Base-by-base conservation (phyloP, 2,888 invertebrate genomes). In the Trichopoda pennipes region DNA sequence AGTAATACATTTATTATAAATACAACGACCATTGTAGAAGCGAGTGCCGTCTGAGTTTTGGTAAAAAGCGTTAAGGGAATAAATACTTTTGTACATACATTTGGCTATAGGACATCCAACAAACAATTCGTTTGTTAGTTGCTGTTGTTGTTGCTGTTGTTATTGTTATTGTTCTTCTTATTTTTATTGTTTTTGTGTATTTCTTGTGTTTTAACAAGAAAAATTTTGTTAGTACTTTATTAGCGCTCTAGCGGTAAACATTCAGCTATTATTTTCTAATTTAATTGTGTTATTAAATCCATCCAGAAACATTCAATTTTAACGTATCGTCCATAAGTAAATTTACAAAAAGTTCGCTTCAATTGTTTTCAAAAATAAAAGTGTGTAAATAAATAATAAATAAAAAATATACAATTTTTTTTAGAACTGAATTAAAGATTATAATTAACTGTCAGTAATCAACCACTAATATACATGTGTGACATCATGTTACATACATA, bases 181-280 rank as follows among this genome's bases (percentile, higher is more conserved):
- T 69, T 76, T n/a, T 47, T 70, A 8, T 56, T 70, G 55, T 63
- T 70, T 70, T 60, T 58, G n/a, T 80, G 49, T 74, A 63, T 68
- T 74, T 69, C 68, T 68, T 68, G 60, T 73, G 55, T 68, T 80
- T 42, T 80, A 61, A 61, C 53, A 80, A 80, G 68, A 74, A 56
- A 28, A 66, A 60, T 64, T 74, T 61, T 80, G 80, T 83, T 77
- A 83, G 83, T 83, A 80, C 60, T 80, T 83, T 83, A 80, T 83
- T 80, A 70, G 83, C 80, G 66, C 83, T 80, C 73, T 55, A 74
- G 73, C 80, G 70, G 75, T 72, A 76, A 82, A 79, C 82, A 82
- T 79, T 72, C 44, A 63, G 16, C 63, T 80, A 53, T 69, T 69
- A 63, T 61, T 61, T 63, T 21, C 38, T 28, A 56, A 42, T 70